A percentile compares a stretch with the other conserved stretches of the same genome.
phyloP scores from a whole-genome alignment of 2,797 vertebrate species.

The Hapalemur alaotrensis region DNA sequence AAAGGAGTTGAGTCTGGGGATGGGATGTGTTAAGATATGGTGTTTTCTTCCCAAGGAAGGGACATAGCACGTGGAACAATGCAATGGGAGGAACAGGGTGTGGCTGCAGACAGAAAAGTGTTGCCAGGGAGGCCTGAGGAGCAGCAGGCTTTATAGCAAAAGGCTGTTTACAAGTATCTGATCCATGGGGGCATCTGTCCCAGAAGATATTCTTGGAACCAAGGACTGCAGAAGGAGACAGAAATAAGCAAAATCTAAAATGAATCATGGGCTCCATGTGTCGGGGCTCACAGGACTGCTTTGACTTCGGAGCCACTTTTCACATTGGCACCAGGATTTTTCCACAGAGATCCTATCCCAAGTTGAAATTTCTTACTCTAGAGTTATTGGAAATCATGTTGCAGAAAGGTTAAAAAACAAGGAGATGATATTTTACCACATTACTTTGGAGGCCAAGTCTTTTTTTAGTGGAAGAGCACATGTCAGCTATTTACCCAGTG shows the following conservation, averaged over 20 bases:
- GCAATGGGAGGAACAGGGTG: background rate
- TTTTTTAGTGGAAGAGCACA: background rate
- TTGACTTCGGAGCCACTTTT: constrained; percentile 44
- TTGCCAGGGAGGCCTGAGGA: constrained; percentile 9
- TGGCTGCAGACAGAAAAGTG: background rate
- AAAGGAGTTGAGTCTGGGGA: background rate
- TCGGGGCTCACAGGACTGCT: constrained; percentile 49
- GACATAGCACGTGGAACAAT: background rate
- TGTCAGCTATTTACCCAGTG: background rate
- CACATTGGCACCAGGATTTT: constrained; percentile 55
- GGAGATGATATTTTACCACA: background rate
- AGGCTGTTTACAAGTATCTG: constrained; percentile 32
- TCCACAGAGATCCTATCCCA: constrained; percentile 45
- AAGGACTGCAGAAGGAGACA: background rate
- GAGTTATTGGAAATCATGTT: constrained; percentile 26
- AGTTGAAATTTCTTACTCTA: constrained; percentile 34
- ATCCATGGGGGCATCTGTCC: constrained; percentile 50
- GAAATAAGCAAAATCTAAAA: constrained; percentile 52
- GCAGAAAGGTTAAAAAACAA: constrained; percentile 34
- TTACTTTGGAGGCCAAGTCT: background rate
- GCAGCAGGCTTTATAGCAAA: constrained; percentile 5
- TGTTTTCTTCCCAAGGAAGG: background rate
- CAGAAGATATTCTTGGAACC: constrained; percentile 66
- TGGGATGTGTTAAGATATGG: background rate
- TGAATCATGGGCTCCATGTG: constrained; percentile 65